Evolutionary conservation across 2,797 vertebrate species (phyloP).

Genomic region (Sciurus vulgaris): DNA sequence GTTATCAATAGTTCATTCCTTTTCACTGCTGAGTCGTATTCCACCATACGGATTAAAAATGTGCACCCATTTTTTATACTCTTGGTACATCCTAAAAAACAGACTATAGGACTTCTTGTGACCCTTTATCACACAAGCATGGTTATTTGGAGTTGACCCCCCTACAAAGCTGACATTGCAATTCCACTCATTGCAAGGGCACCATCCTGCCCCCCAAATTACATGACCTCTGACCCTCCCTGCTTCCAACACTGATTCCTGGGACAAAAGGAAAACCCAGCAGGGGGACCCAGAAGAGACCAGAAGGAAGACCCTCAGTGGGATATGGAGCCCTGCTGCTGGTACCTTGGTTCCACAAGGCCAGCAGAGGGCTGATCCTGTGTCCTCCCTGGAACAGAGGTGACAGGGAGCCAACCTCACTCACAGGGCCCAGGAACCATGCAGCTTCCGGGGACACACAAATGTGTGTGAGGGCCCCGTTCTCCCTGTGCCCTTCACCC

Average conservation of each 20-base stretch:
- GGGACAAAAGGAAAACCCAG: background rate
- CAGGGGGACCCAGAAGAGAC: background rate
- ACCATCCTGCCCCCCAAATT: background rate
- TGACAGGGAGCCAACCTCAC: background rate
- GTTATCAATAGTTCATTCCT: background rate
- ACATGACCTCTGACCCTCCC: background rate
- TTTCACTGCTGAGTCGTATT: background rate
- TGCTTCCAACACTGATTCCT: background rate
- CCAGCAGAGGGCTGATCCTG: background rate
- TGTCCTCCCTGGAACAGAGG: background rate
- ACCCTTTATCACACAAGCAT: background rate
- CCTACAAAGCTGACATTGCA: background rate
- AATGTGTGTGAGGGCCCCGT: no score
- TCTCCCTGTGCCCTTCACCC: background rate
- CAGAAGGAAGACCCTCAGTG: background rate
- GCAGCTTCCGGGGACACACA: background rate
- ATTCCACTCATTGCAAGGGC: background rate
- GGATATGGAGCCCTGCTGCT: background rate
- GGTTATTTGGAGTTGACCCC: background rate
- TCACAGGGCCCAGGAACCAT: background rate
- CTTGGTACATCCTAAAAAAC: background rate
- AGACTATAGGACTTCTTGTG: background rate
- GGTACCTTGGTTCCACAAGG: accelerated
- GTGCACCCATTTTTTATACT: background rate
- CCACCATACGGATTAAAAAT: background rate